Conservation (phyloP, 2,888 invertebrate species). For the Yponomeuta malinellus region DNA sequence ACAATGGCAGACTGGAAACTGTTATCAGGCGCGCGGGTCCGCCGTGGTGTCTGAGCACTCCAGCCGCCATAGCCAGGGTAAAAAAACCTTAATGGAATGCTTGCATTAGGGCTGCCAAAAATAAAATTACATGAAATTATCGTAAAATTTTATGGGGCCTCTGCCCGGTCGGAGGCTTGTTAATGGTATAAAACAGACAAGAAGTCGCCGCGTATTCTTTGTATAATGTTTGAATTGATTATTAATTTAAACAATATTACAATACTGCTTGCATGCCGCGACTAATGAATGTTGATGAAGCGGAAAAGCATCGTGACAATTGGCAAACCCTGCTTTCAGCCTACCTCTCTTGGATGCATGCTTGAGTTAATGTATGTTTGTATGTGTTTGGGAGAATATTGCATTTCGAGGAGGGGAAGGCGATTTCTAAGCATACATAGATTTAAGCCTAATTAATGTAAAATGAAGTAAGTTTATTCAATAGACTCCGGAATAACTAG, state of each 20-base stretch:
- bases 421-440: too few species aligned
- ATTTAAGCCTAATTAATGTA: too few species aligned
- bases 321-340: not conserved
- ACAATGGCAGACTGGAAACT: slow-evolving; percentile 13
- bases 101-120: slow-evolving; percentile 16
- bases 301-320: not conserved
- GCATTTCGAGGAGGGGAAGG: too few species aligned
- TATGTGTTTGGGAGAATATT: too few species aligned
- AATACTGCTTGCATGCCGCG: too few species aligned
- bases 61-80: slow-evolving; percentile 6
- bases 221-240: slow-evolving; percentile 3
- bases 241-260: not conserved
- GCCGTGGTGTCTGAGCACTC: slow-evolving; percentile 18
- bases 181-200: slow-evolving; percentile 7
- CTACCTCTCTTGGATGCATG: too few species aligned
- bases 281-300: too few species aligned
- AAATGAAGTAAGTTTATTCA: too few species aligned
- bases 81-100: slow-evolving; percentile 19
- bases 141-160: slow-evolving; percentile 12
- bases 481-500: too few species aligned
- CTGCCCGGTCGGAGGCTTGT: not conserved
- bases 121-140: slow-evolving; percentile 15
- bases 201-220: slow-evolving; percentile 5
- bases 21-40: slow-evolving; percentile 16
- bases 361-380: too few species aligned